Evolutionary conservation across 2,113 vertebrate genomes (phyloP), one percentile per base, ranked within the genome.

Genomic region (Pachycephala philippinensis): DNA sequence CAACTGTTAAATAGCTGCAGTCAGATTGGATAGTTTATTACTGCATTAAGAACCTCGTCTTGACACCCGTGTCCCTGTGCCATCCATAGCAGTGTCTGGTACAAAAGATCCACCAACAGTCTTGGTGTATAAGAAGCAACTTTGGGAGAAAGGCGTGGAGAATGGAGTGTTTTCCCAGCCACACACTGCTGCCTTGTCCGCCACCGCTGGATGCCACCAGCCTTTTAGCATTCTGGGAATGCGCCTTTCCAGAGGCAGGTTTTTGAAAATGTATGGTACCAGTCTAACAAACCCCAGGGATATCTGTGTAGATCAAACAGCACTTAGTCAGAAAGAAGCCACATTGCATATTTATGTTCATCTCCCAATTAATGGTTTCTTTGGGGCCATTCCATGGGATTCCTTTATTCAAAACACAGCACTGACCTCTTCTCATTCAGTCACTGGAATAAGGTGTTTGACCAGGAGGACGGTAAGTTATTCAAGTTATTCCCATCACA

Each of bases 1-100:
- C 59, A 84, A 59, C 84, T 76, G 37, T 90, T 91, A 93, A 97
- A 95, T 92, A 86, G 84, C 82, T 83, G 75, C 63, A 92, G 95
- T 91, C 93, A 95, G 74, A 59, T 42, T 44, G 89, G 80, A 93
- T 81, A 50, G 81, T 84, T 95, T 84, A 71, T 86, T 76, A 22
- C 45, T 70, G 65, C 50, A 59, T 76, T 92, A 84, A 89, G 83
- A 93, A 92, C 69, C 72, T 84, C 27, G 42, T 87, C 81, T 44
- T 96, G 90, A 89, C 65, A 87, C 63, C 82, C 80, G 3, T 92
- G 49, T 92, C 89, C 87, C 80, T 9, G 6, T 90, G 87, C 60
- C 72, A 87, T 72, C 69, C 60, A 40, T 16, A 6, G 30, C 69
- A 87, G 30, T 11, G 68, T 57, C 71, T 33, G 27, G 27, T 60